Evolutionary conservation across 2,888 invertebrate genomes (phyloP), one percentile per base, ranked within the genome.

Genomic region (Tipula lateralis): DNA sequence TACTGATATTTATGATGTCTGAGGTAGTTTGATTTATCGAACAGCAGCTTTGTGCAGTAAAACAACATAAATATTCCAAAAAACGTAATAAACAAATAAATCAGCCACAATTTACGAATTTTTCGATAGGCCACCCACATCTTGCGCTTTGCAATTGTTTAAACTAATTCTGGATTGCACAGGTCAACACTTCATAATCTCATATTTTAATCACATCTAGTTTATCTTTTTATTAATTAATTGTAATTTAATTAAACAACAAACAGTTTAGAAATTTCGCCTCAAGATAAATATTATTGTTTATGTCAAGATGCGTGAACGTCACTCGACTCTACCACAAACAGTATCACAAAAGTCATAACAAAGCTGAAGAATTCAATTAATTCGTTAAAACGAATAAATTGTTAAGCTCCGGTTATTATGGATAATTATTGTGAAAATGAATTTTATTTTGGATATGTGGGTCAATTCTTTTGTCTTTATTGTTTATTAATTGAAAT

Each of bases 61-160:
- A 83, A 83, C 19, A 83, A 90, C 89, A 90, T 90, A 85, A 90
- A 90, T 87, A 90, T 90, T 85, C 90, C 89, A 86, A 90, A 90
- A 86, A 90, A 90, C 85, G 90, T 85, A 85, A 90, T 87, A 86
- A 90, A 90, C 84, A 90, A 86, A 86, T 90, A 90, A 82, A 90
- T 85, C 12, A 90, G 87, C 90, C 90, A 90, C 9, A 90, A 87
- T 85, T 90, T 90, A 86, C 88, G 88, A 19, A 90, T 86, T 86
- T 89, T 88, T 80, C 90, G 88, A 86, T 89, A 90, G 30, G 19
- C 32, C 32, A 83, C 36, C 82, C 30, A 30, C 82, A 82, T 82
- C 1, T 32, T 19, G 24, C 32, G 12, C 1, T 80, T 80, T 30
- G 13, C 7, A 30, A 30, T 82, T n/a, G 7, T 82, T 66, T 66